Percentiles rank a stretch among this genome's conserved stretches.
Evolutionary conservation across 2,113 vertebrate species (phyloP).

Genomic region (Heloderma charlesbogerti): DNA sequence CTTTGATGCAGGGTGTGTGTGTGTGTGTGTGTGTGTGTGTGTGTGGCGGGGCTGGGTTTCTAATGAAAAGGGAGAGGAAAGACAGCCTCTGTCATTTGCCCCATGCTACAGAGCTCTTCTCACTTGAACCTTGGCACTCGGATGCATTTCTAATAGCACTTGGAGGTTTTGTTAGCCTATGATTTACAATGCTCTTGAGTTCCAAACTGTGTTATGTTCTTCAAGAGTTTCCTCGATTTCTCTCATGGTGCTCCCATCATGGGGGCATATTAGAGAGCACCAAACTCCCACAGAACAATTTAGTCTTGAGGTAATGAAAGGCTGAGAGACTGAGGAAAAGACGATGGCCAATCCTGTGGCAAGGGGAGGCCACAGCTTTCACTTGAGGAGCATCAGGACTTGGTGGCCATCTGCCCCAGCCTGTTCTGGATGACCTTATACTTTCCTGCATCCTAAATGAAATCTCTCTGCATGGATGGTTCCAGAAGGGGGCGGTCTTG

Average conservation of each 20-base stretch:
- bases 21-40: too few relatives aligned
- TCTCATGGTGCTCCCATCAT: background rate
- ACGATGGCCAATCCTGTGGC: background rate
- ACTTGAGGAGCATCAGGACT: too few relatives aligned
- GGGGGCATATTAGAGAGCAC: background rate
- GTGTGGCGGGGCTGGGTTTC: background rate
- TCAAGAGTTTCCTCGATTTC: background rate
- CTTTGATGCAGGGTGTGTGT: background rate
- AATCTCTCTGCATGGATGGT: background rate
- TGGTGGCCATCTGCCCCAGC: background rate
- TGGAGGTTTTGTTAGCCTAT: conserved; percentile 5
- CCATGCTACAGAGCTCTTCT: conserved; percentile 35
- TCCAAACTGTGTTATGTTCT: background rate
- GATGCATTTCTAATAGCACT: conserved; percentile 28
- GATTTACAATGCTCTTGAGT: conserved; percentile 6
- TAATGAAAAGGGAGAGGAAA: conserved; percentile 11
- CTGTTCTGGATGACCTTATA: background rate
- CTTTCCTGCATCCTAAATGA: background rate
- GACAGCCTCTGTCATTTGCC: conserved; percentile 32
- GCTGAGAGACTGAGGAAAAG: background rate
- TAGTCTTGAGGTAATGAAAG: background rate
- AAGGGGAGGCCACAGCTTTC: background rate
- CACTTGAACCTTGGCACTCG: background rate
- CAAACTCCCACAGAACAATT: background rate
- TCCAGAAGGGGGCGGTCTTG: too few relatives aligned